Conservation (phyloP, 2,113 vertebrate species). For the Isurus oxyrinchus region DNA sequence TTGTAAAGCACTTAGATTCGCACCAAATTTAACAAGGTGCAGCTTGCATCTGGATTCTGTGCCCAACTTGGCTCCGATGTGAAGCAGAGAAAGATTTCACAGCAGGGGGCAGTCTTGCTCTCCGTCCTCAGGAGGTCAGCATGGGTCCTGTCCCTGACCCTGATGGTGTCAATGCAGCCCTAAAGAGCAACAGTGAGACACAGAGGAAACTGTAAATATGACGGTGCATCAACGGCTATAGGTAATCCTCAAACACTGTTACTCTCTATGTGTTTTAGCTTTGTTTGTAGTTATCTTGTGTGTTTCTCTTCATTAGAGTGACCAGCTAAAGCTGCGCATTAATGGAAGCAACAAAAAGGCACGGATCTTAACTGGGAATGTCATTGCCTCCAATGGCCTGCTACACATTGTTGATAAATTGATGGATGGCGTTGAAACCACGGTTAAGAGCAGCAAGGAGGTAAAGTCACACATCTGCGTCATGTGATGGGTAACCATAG, state of each 20-base stretch:
- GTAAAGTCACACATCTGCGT: constrained; percentile 48
- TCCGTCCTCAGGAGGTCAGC: too few relatives aligned
- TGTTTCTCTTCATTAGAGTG: constrained; percentile 53
- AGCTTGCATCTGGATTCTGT: not conserved
- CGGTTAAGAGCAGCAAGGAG: constrained; percentile 62
- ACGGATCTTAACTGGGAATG: constrained; percentile 62
- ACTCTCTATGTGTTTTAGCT: not conserved
- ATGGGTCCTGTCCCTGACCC: not conserved
- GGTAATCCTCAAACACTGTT: not conserved
- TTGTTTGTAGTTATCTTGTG: not conserved
- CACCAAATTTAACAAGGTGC: not conserved
- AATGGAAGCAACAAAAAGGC: constrained; percentile 65
- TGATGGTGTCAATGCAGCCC: not conserved
- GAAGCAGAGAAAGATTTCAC: not conserved
- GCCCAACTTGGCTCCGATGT: not conserved
- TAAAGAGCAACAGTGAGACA: not conserved
- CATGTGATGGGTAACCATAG: not conserved
- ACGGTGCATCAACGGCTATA: not conserved
- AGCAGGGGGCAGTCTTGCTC: not conserved
- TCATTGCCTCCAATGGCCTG: constrained; percentile 81
- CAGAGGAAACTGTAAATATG: not conserved
- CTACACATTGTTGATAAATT: constrained; percentile 78
- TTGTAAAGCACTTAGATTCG: not conserved
- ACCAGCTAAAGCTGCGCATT: constrained; percentile 66
- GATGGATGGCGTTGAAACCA: constrained; percentile 66